Conservation (phyloP, 2,888 invertebrate genomes). For the Oligia latruncula region DNA sequence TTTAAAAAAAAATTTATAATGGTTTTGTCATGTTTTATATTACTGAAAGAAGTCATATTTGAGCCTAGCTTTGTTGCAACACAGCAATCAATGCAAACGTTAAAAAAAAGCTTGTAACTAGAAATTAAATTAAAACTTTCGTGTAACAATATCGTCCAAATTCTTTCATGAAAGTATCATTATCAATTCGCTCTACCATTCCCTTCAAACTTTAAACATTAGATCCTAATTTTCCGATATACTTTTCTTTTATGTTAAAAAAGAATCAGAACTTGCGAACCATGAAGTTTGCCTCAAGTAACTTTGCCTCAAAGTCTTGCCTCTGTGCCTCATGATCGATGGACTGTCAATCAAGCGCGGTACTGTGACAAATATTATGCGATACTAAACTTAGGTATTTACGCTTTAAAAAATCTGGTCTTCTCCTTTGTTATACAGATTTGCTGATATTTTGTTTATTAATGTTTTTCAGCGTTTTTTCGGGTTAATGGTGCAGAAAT, state of each 20-base stretch:
- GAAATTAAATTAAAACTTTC: not conserved
- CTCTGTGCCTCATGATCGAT: conserved; percentile 65
- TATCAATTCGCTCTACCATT: conserved; percentile 15
- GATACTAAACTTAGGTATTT: conserved; percentile 54
- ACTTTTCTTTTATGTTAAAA: conserved; percentile 45
- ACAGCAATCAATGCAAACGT: not conserved
- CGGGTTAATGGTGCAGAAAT: conserved; percentile 46
- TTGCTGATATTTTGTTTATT: conserved; percentile 43
- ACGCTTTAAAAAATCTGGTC: conserved; percentile 48
- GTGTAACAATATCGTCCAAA: not conserved
- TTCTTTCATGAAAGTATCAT: conserved; percentile 13
- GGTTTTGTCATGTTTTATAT: not conserved
- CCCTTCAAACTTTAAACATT: conserved; percentile 35
- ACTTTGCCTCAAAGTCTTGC: conserved; percentile 66
- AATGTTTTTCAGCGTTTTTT: conserved; percentile 26
- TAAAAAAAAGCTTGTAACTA: not conserved
- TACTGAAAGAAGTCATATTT: not conserved
- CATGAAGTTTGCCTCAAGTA: conserved; percentile 58
- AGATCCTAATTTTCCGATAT: conserved; percentile 33
- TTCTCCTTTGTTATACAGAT: conserved; percentile 39
- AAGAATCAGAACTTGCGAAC: conserved; percentile 61
- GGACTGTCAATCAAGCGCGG: conserved; percentile 69
- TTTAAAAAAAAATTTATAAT: no score
- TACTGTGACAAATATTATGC: conserved; percentile 70
- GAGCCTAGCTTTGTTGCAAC: not conserved